Conservation (phyloP, 2,888 invertebrate species). For the Eristalis pertinax region DNA sequence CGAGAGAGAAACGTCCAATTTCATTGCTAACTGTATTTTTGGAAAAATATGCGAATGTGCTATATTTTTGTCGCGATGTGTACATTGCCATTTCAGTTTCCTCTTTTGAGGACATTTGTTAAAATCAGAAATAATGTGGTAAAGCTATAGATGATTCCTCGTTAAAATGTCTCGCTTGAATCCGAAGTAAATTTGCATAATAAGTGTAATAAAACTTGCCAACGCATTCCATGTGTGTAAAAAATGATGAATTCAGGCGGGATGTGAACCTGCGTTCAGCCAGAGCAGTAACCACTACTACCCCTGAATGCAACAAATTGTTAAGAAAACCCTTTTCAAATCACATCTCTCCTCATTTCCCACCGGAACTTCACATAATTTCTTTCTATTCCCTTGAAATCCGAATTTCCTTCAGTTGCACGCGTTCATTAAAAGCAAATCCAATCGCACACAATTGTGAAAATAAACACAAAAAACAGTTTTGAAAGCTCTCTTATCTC, state of each 20-base stretch:
- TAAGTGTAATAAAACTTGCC: too few relatives aligned
- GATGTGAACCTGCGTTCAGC: neutral
- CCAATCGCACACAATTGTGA: neutral
- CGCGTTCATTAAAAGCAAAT: neutral
- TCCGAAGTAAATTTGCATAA: too few relatives aligned
- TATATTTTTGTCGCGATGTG: too few relatives aligned
- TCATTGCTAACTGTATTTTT: too few relatives aligned
- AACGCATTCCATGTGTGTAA: too few relatives aligned
- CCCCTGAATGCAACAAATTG: neutral
- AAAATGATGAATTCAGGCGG: neutral
- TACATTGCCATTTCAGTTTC: too few relatives aligned
- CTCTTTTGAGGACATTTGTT: too few relatives aligned
- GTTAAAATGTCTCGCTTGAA: too few relatives aligned
- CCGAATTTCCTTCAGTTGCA: neutral
- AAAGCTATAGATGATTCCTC: too few relatives aligned
- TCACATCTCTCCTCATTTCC: neutral
- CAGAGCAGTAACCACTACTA: neutral
- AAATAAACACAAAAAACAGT: neutral
- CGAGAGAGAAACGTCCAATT: too few relatives aligned
- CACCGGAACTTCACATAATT: neutral
- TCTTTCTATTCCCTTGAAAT: neutral
- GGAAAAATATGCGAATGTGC: too few relatives aligned
- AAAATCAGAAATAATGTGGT: too few relatives aligned
- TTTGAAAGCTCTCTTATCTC: neutral
- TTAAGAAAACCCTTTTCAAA: neutral